Evolutionary conservation across 2,888 invertebrate species (phyloP), one percentile per base, ranked within the genome.

Genomic region (Lasioglossum pauxillum): DNA sequence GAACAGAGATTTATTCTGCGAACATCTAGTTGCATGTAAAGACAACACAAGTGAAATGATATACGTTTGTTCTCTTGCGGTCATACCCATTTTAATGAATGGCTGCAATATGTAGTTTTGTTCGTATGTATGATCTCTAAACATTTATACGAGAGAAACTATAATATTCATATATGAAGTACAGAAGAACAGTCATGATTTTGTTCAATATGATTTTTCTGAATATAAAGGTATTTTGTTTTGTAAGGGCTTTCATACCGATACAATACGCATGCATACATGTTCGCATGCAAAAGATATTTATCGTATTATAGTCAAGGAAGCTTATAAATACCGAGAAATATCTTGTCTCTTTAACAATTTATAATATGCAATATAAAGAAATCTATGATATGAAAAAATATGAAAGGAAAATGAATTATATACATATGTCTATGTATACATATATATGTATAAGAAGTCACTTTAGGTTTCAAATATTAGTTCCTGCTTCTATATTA

Each of bases 1-100:
- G 91, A 94, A 94, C 90, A 93, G 91, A 94, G 91, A 92, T 94
- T 94, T 94, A 94, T 94, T 94, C 93, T 93, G 92, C 88, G 91
- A 90, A 92, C 86, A 91, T 92, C 93, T 94, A 94, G 91, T 92
- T 89, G 92, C 87, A 90, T 83, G 89, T 89, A 85, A 90, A 86
- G 89, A 92, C 90, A 93, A 94, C 88, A 90, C 89, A 91, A 93
- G 89, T 90, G 87, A 90, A 89, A 91, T 88, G 85, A 73, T 78
- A 80, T 75, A 75, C 67, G 35, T 80, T 46, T 80, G 71, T 71
- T 71, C 14, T 41, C 75, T 84, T 80, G 83, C 86, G 83, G 79
- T 74, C 38, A 57, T n/a, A 84, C 44, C 82, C 79, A 72, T 27
- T 77, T 80, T 64, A 31, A 71, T 49, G 31, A 81, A 79, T 85